phyloP scores from a whole-genome alignment of 2,888 invertebrate species.

The Hyposoter dolosus region DNA sequence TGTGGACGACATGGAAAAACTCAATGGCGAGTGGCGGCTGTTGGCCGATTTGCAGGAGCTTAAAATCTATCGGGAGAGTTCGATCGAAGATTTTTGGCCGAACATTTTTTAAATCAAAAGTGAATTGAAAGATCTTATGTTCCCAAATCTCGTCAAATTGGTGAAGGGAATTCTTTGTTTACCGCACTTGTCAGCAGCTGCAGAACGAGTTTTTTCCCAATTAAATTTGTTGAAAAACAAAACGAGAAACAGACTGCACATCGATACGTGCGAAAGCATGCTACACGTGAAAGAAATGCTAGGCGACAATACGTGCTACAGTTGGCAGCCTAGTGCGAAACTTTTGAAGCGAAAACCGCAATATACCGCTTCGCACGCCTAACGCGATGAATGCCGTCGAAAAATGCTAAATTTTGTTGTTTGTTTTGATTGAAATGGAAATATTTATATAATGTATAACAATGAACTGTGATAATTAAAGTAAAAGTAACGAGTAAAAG shows the following conservation, averaged over 20 bases:
- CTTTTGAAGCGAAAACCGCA: conserved; percentile 1
- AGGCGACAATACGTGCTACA: conserved; percentile 30
- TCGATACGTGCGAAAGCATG: conserved; percentile 45
- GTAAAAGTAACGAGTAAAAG: no score
- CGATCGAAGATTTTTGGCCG: conserved; percentile 48
- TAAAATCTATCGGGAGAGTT: background rate
- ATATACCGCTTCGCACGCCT: background rate
- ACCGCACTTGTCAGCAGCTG: conserved; percentile 49
- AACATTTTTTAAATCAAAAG: conserved; percentile 26
- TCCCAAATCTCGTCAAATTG: conserved; percentile 40
- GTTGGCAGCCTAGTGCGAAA: conserved; percentile 15
- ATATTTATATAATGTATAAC: background rate
- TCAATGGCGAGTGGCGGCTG: conserved; percentile 51
- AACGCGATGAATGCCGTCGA: background rate
- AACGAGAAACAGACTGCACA: conserved; percentile 45
- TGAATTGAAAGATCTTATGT: conserved; percentile 40
- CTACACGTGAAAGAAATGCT: conserved; percentile 43
- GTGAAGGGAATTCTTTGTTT: conserved; percentile 45
- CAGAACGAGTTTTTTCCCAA: conserved; percentile 38
- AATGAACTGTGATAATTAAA: background rate
- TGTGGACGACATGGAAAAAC: conserved; percentile 32
- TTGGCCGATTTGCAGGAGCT: conserved; percentile 44
- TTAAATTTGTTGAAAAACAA: conserved; percentile 40
- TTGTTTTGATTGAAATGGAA: background rate
- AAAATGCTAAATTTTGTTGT: background rate